Evolutionary conservation across 2,113 vertebrate species (phyloP), one percentile per base, ranked within the genome.

Genomic region (Calidris pugnax): DNA sequence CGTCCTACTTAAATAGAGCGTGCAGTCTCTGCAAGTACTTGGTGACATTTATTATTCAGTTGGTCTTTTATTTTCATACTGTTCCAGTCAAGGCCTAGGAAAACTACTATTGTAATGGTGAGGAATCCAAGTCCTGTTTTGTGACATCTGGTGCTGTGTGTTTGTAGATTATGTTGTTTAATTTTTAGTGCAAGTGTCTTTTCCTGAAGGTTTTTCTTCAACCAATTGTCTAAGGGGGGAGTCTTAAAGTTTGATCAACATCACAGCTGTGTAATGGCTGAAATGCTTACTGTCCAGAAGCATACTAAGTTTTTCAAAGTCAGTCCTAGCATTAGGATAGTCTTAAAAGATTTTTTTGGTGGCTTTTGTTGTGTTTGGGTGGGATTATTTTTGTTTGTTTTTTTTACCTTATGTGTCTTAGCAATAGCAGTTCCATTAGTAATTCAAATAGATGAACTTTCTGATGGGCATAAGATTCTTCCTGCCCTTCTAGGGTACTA

Each of bases 121-220:
- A 83, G 62, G 35, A 73, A 12, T 71, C 7, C 16, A 10, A 5
- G 23, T 51, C 16, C 15, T 75, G 23, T 59, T 72, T 10, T 53
- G 16, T 85, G 57, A 39, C 10, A 8, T 27, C 11, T 41, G 33
- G 17, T 45, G n/a, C 59, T 72, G 11, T 75, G 22, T 0, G 0
- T 76, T 62, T 67, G 24, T 43, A 35, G 22, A 2, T 27, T 14
- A 2, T 6, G 8, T 43, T 78, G 17, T 35, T 68, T 13, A 9
- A 33, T 39, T 71, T 63, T 35, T 13, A 48, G 14, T 2, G 1
- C 22, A 26, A 22, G 8, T 41, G 7, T 43, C 3, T 59, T 32
- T 51, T 69, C 14, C 12, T 69, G 77, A 30, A 37, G 27, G 20
- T 41, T 63, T 43, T 63, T 47, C 8, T 73, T 63, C 20, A 23